phyloP scores from a whole-genome alignment of 1,140 invertebrate species.

The Aricia agestis region DNA sequence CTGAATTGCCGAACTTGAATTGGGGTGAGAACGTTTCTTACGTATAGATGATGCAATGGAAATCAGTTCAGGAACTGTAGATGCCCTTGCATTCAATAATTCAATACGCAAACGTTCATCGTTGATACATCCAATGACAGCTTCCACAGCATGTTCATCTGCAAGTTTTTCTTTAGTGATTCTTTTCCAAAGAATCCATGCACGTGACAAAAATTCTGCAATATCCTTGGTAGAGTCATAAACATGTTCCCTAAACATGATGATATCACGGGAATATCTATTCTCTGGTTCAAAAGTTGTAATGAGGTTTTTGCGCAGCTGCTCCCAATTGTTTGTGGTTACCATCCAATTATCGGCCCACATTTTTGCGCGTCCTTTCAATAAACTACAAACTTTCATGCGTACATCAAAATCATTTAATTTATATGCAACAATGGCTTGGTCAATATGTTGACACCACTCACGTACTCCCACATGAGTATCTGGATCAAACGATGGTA shows the following conservation, averaged over 20 bases:
- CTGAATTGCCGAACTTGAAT: background rate
- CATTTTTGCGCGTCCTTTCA: conserved; percentile 24
- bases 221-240: conserved; percentile 28
- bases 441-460: conserved; percentile 28
- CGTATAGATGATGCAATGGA: conserved; percentile 35
- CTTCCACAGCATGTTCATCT: conserved; percentile 26
- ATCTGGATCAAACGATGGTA: conserved; percentile 38
- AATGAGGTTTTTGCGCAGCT: conserved; percentile 30
- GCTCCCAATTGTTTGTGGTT: conserved; percentile 28
- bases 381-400: conserved; percentile 24
- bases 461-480: conserved; percentile 30
- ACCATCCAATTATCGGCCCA: conserved; percentile 29
- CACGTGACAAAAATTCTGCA: conserved; percentile 27
- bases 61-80: conserved; percentile 33
- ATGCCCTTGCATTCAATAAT: conserved; percentile 32
- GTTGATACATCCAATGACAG: conserved; percentile 28
- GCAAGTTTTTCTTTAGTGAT: conserved; percentile 31
- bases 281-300: conserved; percentile 38
- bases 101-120: conserved; percentile 25
- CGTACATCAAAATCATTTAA: conserved; percentile 27
- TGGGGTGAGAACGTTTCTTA: conserved; percentile 16
- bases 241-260: conserved; percentile 25
- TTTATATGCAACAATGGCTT: conserved; percentile 7
- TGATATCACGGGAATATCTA: conserved; percentile 29
- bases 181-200: conserved; percentile 30